Evolutionary conservation across 2,888 invertebrate genomes (phyloP), one percentile per base, ranked within the genome.

Genomic region (Cactoblastis cactorum): DNA sequence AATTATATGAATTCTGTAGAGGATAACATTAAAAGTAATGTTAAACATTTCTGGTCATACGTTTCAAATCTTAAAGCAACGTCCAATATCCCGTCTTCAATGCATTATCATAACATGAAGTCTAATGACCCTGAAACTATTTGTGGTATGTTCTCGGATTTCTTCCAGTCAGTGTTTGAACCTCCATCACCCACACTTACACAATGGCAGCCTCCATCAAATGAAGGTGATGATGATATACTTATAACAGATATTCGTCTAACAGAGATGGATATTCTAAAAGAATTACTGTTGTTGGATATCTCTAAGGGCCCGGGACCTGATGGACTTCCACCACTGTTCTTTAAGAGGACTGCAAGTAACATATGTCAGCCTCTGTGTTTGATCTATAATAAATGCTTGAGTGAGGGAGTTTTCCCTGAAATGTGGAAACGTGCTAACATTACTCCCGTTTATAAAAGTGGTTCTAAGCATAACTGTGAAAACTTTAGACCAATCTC

Each of bases 401-500:
- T 34, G 12, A 12, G 3, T 3, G 34, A 34, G 12, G 34, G 34
- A 12, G 34, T 19, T 1, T 39, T 34, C 11, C 34, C 34, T 12
- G 34, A 34, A 12, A n/a, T 34, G 12, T 34, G 34, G 34, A 34
- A 34, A 34, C 34, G 34, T 34, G 34, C 34, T 34, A 34, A 34
- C 34, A 12, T 34, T n/a, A 34, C 34, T 34, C 34, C 34, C 12
- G 12, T 34, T 12, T 12, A 34, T 12, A 34, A 34, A 34, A 34
- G 34, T 34, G 34, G 34, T 3, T 12, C 34, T 34, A 34, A 34
- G 12, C 12, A 12, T 34, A 3, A 2, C 11, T 34, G 34, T 14
- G 47, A 47, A 24, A 34, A 47, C 22, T 47, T 50, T 24, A 46
- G 53, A 2, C 58, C 56, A 2, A 58, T 61, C 12, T 57, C 57